Evolutionary conservation across 2,113 vertebrate species (phyloP), one percentile per base, ranked within the genome.

Genomic region (Taurulus bubalis): DNA sequence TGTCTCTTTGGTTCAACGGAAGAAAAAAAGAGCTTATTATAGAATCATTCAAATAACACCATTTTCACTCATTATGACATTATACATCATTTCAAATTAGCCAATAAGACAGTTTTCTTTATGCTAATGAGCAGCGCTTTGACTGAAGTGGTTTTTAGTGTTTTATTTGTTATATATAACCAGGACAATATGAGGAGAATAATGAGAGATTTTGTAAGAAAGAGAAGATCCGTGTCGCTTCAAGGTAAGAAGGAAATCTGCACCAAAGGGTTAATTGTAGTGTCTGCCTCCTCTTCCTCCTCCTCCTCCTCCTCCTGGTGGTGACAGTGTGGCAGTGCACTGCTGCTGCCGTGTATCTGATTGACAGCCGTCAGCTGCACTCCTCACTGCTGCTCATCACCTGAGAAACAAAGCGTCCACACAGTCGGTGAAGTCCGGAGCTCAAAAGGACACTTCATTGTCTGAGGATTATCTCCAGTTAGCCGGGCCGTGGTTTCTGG

Each of bases 301-400:
- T 9, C 22, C 10, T 12, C 22, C 20, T 42, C 45, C 15, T 11
- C 34, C 34, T 6, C 34, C 38, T 9, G 16, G 65, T 65, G 71
- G 84, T 79, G 80, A 47, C 93, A 62, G 88, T 87, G 69, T 90
- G 94, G 95, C 95, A 96, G 95, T 95, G 95, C 83, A 9, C 45
- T 74, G 88, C 94, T 95, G 94, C 94, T 94, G 92, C 94, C 96
- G 95, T 94, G 90, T n/a, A 47, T 84, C 24, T 88, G 77, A 82
- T 3, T 71, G 40, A 77, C 96, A 94, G 95, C 93, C 88, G 89
- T 91, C 94, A 88, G 89, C 51, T 91, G 91, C 94, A 86, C 95
- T 94, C 92, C 93, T 83, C 79, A 89, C 91, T 94, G 92, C 83
- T 90, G 75, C 83, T 5, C 9, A 9, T 73, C 68, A 71, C 12